Conservation (phyloP, 2,888 invertebrate species). For the Dryococelus australis region DNA sequence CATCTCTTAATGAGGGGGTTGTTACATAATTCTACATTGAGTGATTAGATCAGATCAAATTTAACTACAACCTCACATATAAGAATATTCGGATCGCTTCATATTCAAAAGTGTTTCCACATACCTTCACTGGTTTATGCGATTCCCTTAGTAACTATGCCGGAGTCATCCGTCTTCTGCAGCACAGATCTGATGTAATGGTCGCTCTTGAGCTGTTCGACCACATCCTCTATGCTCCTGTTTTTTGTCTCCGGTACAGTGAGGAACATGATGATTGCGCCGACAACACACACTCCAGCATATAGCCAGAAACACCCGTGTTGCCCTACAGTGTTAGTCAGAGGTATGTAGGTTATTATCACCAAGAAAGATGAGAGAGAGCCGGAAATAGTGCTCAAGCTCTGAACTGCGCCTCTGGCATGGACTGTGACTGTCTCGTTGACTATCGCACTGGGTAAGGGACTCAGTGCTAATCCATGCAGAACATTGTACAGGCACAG, state of each 20-base stretch:
- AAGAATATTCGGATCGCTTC: too few species aligned
- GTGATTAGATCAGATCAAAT: too few species aligned
- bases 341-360: not conserved
- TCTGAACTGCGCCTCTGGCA: not conserved
- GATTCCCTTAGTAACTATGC: too few species aligned
- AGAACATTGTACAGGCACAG: slow-evolving; percentile 30
- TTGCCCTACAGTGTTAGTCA: not conserved
- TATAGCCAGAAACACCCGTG: not conserved
- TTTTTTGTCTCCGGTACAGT: slow-evolving; percentile 18
- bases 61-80: too few species aligned
- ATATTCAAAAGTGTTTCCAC: too few species aligned
- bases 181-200: not conserved
- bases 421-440: not conserved
- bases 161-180: not conserved
- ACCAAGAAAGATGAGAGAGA: not conserved
- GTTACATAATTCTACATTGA: too few species aligned
- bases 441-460: not conserved
- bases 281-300: not conserved
- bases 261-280: not conserved
- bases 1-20: too few species aligned
- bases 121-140: too few species aligned
- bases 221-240: not conserved
- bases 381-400: not conserved
- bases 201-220: not conserved
- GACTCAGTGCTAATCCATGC: not conserved